Conservation (phyloP, 1,140 invertebrate genomes). For the Lucilia cuprina region DNA sequence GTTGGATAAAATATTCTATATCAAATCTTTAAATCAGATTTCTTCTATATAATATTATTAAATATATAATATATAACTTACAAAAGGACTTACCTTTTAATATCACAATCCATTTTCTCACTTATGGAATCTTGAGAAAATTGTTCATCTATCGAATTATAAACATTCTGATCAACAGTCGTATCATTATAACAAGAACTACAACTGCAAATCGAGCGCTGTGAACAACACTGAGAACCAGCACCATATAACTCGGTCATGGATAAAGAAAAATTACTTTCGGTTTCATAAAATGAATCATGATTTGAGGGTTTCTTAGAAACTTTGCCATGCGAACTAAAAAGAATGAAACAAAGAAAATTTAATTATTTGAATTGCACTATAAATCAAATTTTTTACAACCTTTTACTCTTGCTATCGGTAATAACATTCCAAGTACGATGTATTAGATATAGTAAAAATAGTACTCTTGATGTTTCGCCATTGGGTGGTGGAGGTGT, state of each 20-base stretch:
- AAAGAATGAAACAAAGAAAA: neutral
- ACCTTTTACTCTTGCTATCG: constrained; percentile 67
- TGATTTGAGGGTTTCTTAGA: constrained; percentile 37
- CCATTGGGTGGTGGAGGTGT: constrained; percentile 42
- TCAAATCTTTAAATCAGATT: too few relatives aligned
- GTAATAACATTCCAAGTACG: constrained; percentile 74
- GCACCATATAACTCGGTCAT: constrained; percentile 51
- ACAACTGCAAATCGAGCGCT: constrained; percentile 67
- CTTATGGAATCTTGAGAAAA: constrained; percentile 56
- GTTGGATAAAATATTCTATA: too few relatives aligned
- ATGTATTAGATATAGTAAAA: constrained; percentile 72
- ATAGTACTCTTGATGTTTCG: constrained; percentile 69
- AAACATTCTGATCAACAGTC: constrained; percentile 45
- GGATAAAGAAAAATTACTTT: constrained; percentile 36
- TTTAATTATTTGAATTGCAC: neutral
- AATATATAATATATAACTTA: neutral
- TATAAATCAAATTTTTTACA: constrained; percentile 22
- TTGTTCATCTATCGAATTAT: constrained; percentile 51
- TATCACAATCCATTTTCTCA: constrained; percentile 44
- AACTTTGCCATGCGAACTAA: constrained; percentile 38
- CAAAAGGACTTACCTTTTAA: constrained; percentile 51
- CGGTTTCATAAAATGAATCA: constrained; percentile 37
- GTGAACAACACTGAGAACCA: constrained; percentile 63
- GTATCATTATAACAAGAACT: constrained; percentile 64
- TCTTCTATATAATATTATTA: too few relatives aligned